Percentiles rank a stretch among this genome's conserved stretches.
Evolutionary conservation across 1,140 invertebrate species (phyloP).

Genomic region (Samia ricini): DNA sequence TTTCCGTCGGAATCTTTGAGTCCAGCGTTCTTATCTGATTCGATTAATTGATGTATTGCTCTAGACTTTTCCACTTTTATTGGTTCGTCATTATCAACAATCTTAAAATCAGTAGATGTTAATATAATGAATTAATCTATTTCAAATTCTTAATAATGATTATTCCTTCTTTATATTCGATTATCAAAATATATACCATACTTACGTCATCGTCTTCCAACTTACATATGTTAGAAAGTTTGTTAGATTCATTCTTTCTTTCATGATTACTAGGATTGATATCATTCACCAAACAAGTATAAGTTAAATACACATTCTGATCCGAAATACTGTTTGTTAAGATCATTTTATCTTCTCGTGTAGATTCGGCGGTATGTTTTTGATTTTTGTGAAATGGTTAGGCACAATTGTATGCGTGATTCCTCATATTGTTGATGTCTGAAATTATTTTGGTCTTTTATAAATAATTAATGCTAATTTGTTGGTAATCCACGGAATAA

Average conservation of each 20-base stretch:
- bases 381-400: neutral
- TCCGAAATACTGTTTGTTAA: constrained; percentile 52
- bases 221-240: constrained; percentile 3
- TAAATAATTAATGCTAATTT: too few relatives aligned
- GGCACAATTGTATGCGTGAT: neutral
- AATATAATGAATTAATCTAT: too few relatives aligned
- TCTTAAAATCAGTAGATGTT: constrained; percentile 20
- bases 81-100: constrained; percentile 26
- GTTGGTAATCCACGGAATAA: neutral
- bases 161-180: neutral
- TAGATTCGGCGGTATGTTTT: neutral
- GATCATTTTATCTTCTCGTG: constrained; percentile 31
- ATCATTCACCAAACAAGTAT: constrained; percentile 54
- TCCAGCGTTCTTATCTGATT: constrained; percentile 30
- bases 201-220: constrained; percentile 26
- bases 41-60: constrained; percentile 52
- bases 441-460: neutral
- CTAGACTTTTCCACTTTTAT: constrained; percentile 58
- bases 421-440: neutral
- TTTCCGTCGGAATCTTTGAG: constrained; percentile 10
- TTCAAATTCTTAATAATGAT: too few relatives aligned
- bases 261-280: constrained; percentile 30
- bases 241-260: neutral
- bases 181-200: too few relatives aligned
- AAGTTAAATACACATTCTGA: constrained; percentile 52